Conservation (phyloP, 2,113 vertebrate species). For the Myotis lucifugus region DNA sequence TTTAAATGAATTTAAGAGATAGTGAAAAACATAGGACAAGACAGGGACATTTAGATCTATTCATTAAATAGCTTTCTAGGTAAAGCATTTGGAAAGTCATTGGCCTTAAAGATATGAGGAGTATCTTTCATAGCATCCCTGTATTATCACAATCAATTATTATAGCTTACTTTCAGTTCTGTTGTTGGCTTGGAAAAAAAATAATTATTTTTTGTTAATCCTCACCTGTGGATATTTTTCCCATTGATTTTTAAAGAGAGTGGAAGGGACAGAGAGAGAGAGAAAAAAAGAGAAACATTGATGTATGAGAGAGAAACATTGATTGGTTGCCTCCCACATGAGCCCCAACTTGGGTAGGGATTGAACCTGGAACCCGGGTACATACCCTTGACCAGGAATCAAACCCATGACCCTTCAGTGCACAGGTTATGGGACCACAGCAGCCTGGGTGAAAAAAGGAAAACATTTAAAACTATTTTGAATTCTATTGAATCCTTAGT, state of each 20-base stretch:
- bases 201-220: not conserved
- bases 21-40: not conserved
- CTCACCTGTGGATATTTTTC: no score
- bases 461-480: not conserved
- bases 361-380: no score
- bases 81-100: constrained; percentile 2
- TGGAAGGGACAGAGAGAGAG: no score
- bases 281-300: no score
- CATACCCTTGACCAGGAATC: no score
- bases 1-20: not conserved
- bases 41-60: not conserved
- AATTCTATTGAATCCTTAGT: not conserved
- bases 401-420: no score
- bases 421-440: no score
- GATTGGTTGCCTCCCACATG: no score
- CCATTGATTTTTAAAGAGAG: no score
- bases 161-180: not conserved
- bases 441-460: no score
- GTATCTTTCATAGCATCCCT: not conserved
- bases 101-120: not conserved
- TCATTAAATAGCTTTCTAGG: not conserved
- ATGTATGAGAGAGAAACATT: no score
- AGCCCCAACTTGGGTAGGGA: no score
- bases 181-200: not conserved
- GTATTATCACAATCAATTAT: not conserved